phyloP scores from a whole-genome alignment of 1,140 invertebrate genomes.

The Lordiphosa clarofinis region DNA sequence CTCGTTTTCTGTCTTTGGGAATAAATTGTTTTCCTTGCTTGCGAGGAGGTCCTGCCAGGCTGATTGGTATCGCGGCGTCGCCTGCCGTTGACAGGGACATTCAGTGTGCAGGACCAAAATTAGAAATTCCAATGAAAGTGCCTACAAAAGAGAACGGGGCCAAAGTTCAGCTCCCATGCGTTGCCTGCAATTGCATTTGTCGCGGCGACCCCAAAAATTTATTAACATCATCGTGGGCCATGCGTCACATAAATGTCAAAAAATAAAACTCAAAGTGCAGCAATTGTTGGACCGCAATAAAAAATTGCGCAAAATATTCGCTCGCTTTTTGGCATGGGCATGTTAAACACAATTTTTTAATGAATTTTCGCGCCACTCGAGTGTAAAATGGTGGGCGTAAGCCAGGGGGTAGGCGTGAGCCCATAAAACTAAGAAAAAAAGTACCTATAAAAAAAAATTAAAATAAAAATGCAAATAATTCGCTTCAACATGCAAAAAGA shows the following conservation, averaged over 20 bases:
- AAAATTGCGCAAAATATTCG: constrained; percentile 48
- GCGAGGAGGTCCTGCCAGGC: constrained; percentile 15
- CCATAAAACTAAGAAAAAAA: constrained; percentile 62
- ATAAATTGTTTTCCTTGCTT: constrained; percentile 70
- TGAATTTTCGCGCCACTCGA: constrained; percentile 75
- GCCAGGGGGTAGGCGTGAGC: constrained; percentile 40
- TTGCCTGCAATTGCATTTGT: constrained; percentile 34
- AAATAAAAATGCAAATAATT: constrained; percentile 32
- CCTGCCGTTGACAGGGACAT: constrained; percentile 55
- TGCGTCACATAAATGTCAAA: constrained; percentile 74
- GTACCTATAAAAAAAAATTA: constrained; percentile 8
- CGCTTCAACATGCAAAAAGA: constrained; percentile 47
- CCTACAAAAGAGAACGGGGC: constrained; percentile 37
- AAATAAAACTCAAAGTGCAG: constrained; percentile 47
- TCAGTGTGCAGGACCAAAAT: constrained; percentile 6
- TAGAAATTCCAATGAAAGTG: constrained; percentile 19
- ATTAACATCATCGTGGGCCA: constrained; percentile 57
- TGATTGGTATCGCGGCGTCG: constrained; percentile 54
- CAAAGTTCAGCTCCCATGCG: constrained; percentile 4
- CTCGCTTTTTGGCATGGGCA: constrained; percentile 31
- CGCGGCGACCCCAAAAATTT: constrained; percentile 34
- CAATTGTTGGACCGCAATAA: constrained; percentile 56
- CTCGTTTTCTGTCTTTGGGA: constrained; percentile 41
- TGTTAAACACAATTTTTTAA: constrained; percentile 77
- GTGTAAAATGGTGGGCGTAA: constrained; percentile 55